These are phyloP conservation scores for Drosophila quinaria DNA, from an alignment of 2,888 invertebrate genomes.

Conservation along the genomic window DNA sequence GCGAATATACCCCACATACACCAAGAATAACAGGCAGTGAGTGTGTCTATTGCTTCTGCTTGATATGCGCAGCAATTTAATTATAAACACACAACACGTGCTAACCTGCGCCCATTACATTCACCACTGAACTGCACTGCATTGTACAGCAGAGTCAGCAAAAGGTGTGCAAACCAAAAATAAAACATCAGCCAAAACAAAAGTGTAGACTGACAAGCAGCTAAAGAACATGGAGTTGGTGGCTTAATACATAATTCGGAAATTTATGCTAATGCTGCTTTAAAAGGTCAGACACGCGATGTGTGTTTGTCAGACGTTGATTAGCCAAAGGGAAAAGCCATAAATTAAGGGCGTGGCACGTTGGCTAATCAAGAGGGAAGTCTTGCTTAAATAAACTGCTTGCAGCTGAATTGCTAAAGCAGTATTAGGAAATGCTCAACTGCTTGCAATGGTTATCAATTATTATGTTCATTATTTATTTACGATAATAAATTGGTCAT, in stretches of 20 bases:
- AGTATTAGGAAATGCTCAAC: neutral
- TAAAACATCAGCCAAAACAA: slow-evolving; percentile 44
- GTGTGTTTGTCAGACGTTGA: slow-evolving; percentile 14
- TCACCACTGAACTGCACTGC: slow-evolving; percentile 23
- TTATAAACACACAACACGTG: slow-evolving; percentile 78
- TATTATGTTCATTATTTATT: neutral
- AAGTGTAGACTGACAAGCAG: neutral
- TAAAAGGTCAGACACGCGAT: slow-evolving; percentile 59
- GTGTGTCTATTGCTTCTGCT: slow-evolving; percentile 25
- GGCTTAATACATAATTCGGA: slow-evolving; percentile 35
- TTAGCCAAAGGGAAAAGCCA: slow-evolving; percentile 4
- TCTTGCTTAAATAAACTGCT: neutral
- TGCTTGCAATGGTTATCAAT: slow-evolving; percentile 14
- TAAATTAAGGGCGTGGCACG: slow-evolving; percentile 10
- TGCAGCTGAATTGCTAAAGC: neutral
- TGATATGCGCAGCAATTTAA: slow-evolving; percentile 69
- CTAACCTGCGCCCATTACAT: slow-evolving; percentile 46
- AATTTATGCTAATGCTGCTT: slow-evolving; percentile 58
- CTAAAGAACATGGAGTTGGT: slow-evolving; percentile 10
- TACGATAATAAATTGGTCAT: slow-evolving; percentile 19
- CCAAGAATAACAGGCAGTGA: slow-evolving; percentile 1
- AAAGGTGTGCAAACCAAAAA: slow-evolving; percentile 71
- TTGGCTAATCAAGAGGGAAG: slow-evolving; percentile 11
- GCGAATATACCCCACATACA: neutral
- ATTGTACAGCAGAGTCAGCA: slow-evolving; percentile 16